Conservation (phyloP, 2,113 vertebrate genomes). For the Cromileptes altivelis region DNA sequence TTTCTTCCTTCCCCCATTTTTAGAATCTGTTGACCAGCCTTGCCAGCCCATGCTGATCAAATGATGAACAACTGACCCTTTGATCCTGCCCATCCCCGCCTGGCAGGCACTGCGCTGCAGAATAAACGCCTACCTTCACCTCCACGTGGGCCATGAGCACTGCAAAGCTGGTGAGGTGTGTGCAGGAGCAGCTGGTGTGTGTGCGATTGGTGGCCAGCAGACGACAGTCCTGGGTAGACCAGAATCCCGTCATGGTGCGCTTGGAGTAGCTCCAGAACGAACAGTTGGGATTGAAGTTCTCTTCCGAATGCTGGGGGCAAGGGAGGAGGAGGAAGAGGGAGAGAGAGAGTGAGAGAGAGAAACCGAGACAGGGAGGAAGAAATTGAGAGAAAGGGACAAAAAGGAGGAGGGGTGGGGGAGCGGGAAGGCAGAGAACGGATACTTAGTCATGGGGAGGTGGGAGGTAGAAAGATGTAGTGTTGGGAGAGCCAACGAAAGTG, state of each 20-base stretch:
- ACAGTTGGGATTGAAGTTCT: constrained; percentile 99
- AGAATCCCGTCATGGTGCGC: constrained; percentile 96
- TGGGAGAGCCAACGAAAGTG: constrained; percentile 55
- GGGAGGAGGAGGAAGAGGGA: constrained; percentile 14
- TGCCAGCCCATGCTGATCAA: constrained; percentile 54
- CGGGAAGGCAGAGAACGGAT: constrained; percentile 46
- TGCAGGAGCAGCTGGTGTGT: constrained; percentile 97
- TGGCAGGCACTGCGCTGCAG: not conserved
- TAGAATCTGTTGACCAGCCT: constrained; percentile 16
- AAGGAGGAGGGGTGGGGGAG: constrained; percentile 17
- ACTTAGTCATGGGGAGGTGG: constrained; percentile 66
- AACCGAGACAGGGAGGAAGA: constrained; percentile 21
- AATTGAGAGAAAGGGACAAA: constrained; percentile 35
- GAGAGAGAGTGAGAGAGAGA: constrained; percentile 22
- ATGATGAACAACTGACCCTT: constrained; percentile 62
- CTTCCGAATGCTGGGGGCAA: constrained; percentile 91
- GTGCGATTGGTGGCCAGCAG: constrained; percentile 95
- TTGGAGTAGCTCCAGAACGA: constrained; percentile 99
- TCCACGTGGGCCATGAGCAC: constrained; percentile 98
- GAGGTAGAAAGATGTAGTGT: constrained; percentile 52
- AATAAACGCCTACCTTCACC: constrained; percentile 89
- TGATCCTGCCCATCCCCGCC: constrained; percentile 35
- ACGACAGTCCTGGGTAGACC: constrained; percentile 98
- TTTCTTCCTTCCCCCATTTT: constrained; percentile 29
- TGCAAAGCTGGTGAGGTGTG: constrained; percentile 97